Conservation (phyloP, 2,888 invertebrate species). For the Macrosiphum euphorbiae region DNA sequence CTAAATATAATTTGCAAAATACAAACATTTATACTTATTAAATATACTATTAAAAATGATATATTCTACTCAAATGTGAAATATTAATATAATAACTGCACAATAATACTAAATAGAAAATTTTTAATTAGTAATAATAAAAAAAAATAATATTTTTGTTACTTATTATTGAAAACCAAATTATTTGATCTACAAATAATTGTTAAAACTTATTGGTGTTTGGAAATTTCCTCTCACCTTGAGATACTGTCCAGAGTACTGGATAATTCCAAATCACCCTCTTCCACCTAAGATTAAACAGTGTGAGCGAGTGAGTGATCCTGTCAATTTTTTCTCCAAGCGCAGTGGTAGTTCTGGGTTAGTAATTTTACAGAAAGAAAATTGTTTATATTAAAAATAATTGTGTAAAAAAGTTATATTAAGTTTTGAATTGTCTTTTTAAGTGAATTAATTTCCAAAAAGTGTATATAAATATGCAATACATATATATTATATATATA, state of each 20-base stretch:
- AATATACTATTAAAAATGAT: background rate
- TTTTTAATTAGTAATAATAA: background rate
- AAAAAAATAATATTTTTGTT: background rate
- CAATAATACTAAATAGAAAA: background rate
- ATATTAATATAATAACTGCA: background rate
- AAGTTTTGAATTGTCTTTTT: background rate
- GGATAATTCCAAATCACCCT: background rate
- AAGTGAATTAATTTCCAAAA: background rate
- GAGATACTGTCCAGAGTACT: background rate
- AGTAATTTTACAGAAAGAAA: background rate
- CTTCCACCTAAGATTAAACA: background rate
- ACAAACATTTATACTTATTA: background rate
- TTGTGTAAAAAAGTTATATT: background rate
- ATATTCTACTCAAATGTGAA: background rate
- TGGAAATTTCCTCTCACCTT: background rate
- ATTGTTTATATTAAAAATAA: background rate
- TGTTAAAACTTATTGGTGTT: background rate
- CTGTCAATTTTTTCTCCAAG: background rate
- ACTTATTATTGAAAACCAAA: background rate
- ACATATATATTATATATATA: background rate
- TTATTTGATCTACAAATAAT: background rate
- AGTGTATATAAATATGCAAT: background rate
- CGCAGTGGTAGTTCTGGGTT: background rate
- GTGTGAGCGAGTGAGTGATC: background rate
- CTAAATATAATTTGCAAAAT: constrained; percentile 25